Conservation (phyloP, 2,797 vertebrate genomes). For the Apogon hyalosoma region DNA sequence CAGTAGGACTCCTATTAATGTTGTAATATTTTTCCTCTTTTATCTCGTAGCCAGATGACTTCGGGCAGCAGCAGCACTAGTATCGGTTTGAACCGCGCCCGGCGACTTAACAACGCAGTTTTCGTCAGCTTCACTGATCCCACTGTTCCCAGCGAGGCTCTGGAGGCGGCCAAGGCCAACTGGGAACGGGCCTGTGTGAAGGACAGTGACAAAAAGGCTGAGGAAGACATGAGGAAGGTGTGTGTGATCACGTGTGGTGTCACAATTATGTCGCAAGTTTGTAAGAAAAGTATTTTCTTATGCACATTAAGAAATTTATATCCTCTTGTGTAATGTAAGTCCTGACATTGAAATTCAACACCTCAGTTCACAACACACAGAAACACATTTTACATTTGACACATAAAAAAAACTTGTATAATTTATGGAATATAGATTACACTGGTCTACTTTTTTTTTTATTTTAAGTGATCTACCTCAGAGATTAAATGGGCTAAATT, state of each 20-base stretch:
- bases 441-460: too few species aligned
- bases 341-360: too few species aligned
- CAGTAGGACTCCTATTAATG: neutral
- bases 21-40: neutral
- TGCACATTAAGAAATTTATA: too few species aligned
- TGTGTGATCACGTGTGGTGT: conserved; percentile 14
- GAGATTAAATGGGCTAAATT: too few species aligned
- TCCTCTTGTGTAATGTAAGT: too few species aligned
- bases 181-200: conserved; percentile 86
- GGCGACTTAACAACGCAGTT: conserved; percentile 90
- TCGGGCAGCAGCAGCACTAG: conserved; percentile 82
- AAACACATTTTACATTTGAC: too few species aligned
- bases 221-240: conserved; percentile 85
- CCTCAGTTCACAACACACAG: too few species aligned
- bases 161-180: conserved; percentile 85
- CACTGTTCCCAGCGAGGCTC: conserved; percentile 77
- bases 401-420: too few species aligned
- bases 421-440: too few species aligned
- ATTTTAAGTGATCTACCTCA: too few species aligned
- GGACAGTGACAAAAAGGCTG: conserved; percentile 76
- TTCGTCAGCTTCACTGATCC: conserved; percentile 89
- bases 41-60: conserved; percentile 68
- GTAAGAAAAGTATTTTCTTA: too few species aligned
- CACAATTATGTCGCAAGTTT: too few species aligned
- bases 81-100: conserved; percentile 87